These are phyloP conservation scores for Cheilosia soror DNA, from an alignment of 2,888 invertebrate species.

Conservation along the genomic window DNA sequence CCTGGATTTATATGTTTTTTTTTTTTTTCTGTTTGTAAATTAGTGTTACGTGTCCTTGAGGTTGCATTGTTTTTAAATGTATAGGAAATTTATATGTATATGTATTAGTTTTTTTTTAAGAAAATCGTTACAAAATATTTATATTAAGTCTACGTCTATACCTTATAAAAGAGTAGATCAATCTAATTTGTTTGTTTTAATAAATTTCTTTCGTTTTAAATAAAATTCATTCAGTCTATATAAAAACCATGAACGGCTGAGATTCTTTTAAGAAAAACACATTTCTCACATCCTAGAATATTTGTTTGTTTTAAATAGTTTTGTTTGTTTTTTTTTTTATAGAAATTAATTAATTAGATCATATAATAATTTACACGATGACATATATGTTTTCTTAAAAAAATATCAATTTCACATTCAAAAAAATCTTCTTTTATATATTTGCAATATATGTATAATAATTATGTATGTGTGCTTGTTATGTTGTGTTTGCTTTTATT, in stretches of 20 bases:
- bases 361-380: conserved; percentile 69
- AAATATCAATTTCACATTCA: conserved; percentile 54
- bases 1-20: conserved; percentile 43
- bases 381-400: conserved; percentile 65
- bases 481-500: conserved; percentile 34
- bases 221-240: conserved; percentile 78
- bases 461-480: conserved; percentile 48
- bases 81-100: conserved; percentile 40
- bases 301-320: conserved; percentile 57
- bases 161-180: conserved; percentile 60
- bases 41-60: conserved; percentile 19
- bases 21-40: conserved; percentile 19
- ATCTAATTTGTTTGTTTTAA: conserved; percentile 57
- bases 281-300: conserved; percentile 58
- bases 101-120: conserved; percentile 39
- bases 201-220: conserved; percentile 66
- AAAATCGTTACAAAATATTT: conserved; percentile 72
- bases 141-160: conserved; percentile 50
- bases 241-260: conserved; percentile 79
- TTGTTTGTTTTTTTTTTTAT: conserved; percentile 45
- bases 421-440: conserved; percentile 53
- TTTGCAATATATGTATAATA: conserved; percentile 68
- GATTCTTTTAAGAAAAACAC: conserved; percentile 81
- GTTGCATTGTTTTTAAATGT: conserved; percentile 45
- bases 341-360: conserved; percentile 57